phyloP scores from a whole-genome alignment of 2,888 invertebrate genomes.

The Aleiodes alternator region DNA sequence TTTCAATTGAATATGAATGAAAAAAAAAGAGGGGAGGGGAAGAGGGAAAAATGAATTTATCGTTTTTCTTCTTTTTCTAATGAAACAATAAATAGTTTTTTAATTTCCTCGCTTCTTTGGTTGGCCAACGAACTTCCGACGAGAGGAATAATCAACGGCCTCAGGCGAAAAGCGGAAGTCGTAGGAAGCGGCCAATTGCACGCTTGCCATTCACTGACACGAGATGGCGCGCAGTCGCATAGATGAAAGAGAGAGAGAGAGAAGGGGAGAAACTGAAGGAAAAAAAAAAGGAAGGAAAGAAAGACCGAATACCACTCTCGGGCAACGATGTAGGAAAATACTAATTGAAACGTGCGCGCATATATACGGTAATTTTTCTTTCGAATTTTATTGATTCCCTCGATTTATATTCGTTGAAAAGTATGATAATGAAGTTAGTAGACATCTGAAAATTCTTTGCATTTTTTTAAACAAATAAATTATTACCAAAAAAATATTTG shows the following conservation, averaged over 20 bases:
- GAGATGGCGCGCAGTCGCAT: slow-evolving; percentile 38
- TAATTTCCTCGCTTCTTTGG: slow-evolving; percentile 41
- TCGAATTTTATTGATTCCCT: neutral
- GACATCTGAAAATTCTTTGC: too few species aligned
- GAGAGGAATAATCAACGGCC: slow-evolving; percentile 65
- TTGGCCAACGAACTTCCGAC: slow-evolving; percentile 66
- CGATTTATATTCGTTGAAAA: neutral
- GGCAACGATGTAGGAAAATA: slow-evolving; percentile 19
- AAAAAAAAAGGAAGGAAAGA: slow-evolving; percentile 18
- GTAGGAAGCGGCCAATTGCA: slow-evolving; percentile 69
- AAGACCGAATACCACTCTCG: slow-evolving; percentile 20
- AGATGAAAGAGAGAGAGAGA: neutral
- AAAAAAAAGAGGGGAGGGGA: too few species aligned
- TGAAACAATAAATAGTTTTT: neutral
- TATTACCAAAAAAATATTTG: too few species aligned
- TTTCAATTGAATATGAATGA: neutral
- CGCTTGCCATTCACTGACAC: slow-evolving; percentile 45
- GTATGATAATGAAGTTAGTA: too few species aligned
- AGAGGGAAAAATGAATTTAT: too few species aligned
- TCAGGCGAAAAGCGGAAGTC: slow-evolving; percentile 67
- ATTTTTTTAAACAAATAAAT: too few species aligned
- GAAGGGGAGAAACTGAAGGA: neutral
- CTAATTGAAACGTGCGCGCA: slow-evolving; percentile 6
- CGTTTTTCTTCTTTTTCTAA: neutral
- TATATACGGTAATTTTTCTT: slow-evolving; percentile 1